Evolutionary conservation across 1,140 invertebrate genomes (phyloP).

Genomic region (Araneus ventricosus): DNA sequence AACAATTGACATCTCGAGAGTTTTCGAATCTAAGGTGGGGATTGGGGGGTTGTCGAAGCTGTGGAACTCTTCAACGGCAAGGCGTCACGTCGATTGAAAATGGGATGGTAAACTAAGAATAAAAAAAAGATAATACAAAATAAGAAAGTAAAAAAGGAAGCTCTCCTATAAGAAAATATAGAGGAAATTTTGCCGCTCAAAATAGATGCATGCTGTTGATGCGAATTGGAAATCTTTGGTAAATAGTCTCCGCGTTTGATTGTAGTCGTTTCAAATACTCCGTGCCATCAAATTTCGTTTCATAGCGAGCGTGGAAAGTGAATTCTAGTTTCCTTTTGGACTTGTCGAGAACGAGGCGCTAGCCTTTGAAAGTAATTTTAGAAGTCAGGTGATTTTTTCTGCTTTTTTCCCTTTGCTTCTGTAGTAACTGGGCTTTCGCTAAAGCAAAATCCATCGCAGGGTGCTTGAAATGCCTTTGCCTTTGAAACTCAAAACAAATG

Average conservation of each 20-base stretch:
- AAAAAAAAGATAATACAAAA: background rate
- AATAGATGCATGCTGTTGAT: conserved; percentile 59
- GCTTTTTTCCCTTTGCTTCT: background rate
- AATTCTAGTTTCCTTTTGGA: conserved; percentile 34
- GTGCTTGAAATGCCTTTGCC: background rate
- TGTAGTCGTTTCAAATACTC: conserved; percentile 44
- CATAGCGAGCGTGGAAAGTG: conserved; percentile 44
- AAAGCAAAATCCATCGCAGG: background rate
- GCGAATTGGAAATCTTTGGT: conserved; percentile 60
- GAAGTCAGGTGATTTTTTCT: background rate
- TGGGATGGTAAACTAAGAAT: background rate
- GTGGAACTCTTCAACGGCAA: background rate
- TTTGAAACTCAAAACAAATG: conserved; percentile 59
- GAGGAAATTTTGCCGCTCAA: background rate
- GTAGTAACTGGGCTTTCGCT: background rate
- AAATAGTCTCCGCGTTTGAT: conserved; percentile 55
- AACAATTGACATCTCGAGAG: conserved; percentile 52
- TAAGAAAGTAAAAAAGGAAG: background rate
- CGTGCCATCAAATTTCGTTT: conserved; percentile 62
- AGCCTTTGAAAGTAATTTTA: conserved; percentile 63
- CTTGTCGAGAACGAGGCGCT: background rate
- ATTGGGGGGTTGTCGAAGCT: background rate
- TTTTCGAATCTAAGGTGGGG: background rate
- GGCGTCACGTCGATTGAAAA: conserved; percentile 58
- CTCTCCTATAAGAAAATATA: background rate